Percentiles rank a stretch among this genome's conserved stretches.
Evolutionary conservation across 2,113 vertebrate species (phyloP).

Genomic region (Atherinomorus stipes): DNA sequence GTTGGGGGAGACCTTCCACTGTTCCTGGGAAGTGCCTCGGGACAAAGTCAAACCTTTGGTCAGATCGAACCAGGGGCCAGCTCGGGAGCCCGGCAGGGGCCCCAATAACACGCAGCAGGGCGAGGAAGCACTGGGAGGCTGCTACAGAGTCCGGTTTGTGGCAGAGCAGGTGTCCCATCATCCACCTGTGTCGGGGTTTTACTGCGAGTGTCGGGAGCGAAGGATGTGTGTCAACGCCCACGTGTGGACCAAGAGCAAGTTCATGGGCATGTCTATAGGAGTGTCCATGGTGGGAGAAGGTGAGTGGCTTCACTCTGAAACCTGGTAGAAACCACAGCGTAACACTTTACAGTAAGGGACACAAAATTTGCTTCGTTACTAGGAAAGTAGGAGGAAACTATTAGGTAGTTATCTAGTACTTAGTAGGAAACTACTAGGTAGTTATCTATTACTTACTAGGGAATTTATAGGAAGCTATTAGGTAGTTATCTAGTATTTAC

Average conservation of each 20-base stretch:
- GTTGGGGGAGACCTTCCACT: conserved; percentile 95
- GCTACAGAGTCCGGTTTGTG: conserved; percentile 91
- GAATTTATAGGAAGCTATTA: too few relatives aligned
- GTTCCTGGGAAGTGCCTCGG: conserved; percentile 93
- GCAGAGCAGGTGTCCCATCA: conserved; percentile 98
- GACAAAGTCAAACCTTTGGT: conserved; percentile 84
- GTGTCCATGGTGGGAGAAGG: conserved; percentile 98
- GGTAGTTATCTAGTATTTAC: too few relatives aligned
- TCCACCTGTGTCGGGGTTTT: conserved; percentile 94
- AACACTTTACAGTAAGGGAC: too few relatives aligned
- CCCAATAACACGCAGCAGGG: conserved; percentile 69
- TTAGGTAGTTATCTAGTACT: too few relatives aligned
- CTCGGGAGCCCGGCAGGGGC: conserved; percentile 54
- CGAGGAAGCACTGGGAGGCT: conserved; percentile 66
- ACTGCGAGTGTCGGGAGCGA: conserved; percentile 95
- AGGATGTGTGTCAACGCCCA: conserved; percentile 91
- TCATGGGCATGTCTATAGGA: conserved; percentile 98
- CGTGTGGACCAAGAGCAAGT: conserved; percentile 99
- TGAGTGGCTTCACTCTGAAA: conserved; percentile 49
- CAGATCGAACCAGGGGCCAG: conserved; percentile 74
- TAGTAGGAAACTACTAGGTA: too few relatives aligned
- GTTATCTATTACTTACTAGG: too few relatives aligned
- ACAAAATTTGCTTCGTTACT: too few relatives aligned
- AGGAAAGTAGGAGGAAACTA: too few relatives aligned
- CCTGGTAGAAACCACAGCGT: neutral